These are phyloP conservation scores for Hylia prasina DNA, from an alignment of 2,113 vertebrate genomes.

Conservation along the genomic window DNA sequence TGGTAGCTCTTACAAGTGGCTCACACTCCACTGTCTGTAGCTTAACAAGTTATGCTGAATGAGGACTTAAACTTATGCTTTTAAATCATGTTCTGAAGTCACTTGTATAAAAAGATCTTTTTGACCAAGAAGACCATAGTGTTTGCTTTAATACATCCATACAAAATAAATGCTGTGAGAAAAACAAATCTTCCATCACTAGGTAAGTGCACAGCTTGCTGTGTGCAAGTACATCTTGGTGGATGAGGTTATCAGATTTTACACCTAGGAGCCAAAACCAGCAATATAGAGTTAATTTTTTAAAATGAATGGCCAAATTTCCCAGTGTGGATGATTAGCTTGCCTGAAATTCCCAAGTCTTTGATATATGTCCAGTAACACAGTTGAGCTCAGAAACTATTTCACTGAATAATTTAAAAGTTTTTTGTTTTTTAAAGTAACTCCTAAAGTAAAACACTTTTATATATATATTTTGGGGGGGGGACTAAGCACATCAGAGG, in stretches of 20 bases:
- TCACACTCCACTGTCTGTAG: background rate
- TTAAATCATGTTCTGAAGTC: background rate
- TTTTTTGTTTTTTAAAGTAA: background rate
- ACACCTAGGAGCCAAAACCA: background rate
- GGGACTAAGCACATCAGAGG: background rate
- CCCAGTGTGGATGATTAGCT: background rate
- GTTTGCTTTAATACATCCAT: background rate
- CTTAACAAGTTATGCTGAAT: background rate
- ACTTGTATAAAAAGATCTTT: background rate
- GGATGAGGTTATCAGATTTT: background rate
- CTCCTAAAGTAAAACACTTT: background rate
- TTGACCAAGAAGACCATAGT: background rate
- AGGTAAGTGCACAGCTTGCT: background rate
- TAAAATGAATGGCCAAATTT: background rate
- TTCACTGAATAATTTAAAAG: background rate
- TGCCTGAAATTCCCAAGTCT: background rate
- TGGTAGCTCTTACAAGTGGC: background rate
- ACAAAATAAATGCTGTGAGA: background rate
- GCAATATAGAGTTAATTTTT: background rate
- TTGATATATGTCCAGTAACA: background rate
- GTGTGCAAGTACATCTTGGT: background rate
- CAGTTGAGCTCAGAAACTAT: background rate
- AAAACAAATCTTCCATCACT: background rate
- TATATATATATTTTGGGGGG: fast-evolving
- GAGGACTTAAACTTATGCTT: background rate